Evolutionary conservation across 1,140 invertebrate species (phyloP).

Genomic region (Spodoptera litura): DNA sequence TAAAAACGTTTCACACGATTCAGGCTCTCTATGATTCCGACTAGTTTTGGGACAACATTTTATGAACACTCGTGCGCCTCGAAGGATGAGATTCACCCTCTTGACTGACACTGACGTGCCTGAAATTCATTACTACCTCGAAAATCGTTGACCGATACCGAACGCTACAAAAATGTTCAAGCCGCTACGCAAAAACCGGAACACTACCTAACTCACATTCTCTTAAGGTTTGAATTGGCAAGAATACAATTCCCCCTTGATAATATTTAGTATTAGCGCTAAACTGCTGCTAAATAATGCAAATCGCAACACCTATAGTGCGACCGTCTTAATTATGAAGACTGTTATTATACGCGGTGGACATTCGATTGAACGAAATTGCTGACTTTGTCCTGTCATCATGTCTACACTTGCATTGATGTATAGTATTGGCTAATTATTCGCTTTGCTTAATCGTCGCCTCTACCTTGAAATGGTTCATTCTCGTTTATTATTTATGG

Average conservation of each 20-base stretch:
- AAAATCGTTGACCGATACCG: not conserved
- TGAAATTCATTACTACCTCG: not conserved
- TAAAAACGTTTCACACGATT: not conserved
- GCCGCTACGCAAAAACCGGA: not conserved
- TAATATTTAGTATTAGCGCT: not conserved
- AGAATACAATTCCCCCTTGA: not conserved
- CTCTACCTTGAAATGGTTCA: not conserved
- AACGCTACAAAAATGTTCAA: not conserved
- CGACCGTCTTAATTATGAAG: not conserved
- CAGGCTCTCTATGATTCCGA: not conserved
- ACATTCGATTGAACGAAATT: not conserved
- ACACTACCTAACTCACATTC: not conserved
- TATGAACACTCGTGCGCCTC: conserved; percentile 1
- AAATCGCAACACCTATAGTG: not conserved
- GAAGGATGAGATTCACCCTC: not conserved
- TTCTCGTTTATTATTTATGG: conserved; percentile 3
- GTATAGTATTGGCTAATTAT: conserved; percentile 7
- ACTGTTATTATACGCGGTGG: not conserved
- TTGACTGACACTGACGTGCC: not conserved
- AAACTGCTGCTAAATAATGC: not conserved
- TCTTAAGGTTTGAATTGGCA: not conserved
- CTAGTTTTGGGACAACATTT: conserved; percentile 5
- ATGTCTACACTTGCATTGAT: not conserved
- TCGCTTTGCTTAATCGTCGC: not conserved
- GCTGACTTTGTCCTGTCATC: not conserved